These are phyloP conservation scores for Aviceda subcristata DNA, from an alignment of 2,113 vertebrate species.

Conservation along the genomic window DNA sequence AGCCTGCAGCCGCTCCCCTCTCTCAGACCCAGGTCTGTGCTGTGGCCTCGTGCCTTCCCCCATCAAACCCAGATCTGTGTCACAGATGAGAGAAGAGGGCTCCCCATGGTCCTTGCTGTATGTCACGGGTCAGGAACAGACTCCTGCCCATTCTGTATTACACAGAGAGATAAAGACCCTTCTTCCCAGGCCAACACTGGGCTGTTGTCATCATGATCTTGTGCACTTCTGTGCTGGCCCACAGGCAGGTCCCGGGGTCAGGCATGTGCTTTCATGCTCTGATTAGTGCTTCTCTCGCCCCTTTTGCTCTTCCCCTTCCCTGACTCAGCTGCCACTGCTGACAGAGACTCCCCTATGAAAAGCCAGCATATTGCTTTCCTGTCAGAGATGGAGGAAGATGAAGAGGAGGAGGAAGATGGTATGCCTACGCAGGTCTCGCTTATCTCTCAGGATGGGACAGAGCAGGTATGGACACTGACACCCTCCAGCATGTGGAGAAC, in stretches of 20 bases:
- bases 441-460: conserved; percentile 72
- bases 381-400: conserved; percentile 67
- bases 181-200: neutral
- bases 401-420: conserved; percentile 17
- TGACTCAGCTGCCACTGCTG: conserved; percentile 59
- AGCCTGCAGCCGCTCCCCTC: neutral
- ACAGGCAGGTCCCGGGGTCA: neutral
- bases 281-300: neutral
- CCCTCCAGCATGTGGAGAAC: neutral
- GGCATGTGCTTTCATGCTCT: neutral
- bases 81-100: neutral
- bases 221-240: neutral
- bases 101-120: neutral
- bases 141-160: neutral
- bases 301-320: neutral
- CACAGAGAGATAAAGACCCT: neutral
- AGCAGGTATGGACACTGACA: conserved; percentile 64
- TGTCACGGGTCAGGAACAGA: neutral
- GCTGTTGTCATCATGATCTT: neutral
- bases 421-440: conserved; percentile 65
- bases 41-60: neutral
- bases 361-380: conserved; percentile 61
- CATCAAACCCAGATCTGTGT: neutral
- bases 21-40: neutral
- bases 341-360: conserved; percentile 49